phyloP scores from a whole-genome alignment of 2,888 invertebrate genomes.

The Ligdia adustata region DNA sequence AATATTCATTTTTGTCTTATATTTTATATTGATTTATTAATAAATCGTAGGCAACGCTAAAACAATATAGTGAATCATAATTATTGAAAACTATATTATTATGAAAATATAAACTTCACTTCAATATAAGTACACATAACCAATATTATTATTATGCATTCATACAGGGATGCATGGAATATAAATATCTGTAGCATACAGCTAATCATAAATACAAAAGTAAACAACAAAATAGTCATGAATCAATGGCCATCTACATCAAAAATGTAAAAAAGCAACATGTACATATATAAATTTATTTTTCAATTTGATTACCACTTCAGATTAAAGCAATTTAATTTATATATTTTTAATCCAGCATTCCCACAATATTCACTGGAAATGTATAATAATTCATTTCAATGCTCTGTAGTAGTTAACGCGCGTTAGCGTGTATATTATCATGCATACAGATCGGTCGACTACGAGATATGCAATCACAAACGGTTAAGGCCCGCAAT shows the following conservation, averaged over 20 bases:
- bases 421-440: conserved; percentile 13
- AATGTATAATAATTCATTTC: conserved; percentile 18
- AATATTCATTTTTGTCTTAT: conserved; percentile 82
- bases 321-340: no score
- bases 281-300: conserved; percentile 36
- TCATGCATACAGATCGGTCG: conserved; percentile 18
- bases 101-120: conserved; percentile 74
- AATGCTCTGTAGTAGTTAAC: neutral
- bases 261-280: conserved; percentile 47
- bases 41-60: conserved; percentile 77
- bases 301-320: neutral
- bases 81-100: conserved; percentile 55
- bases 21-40: conserved; percentile 79
- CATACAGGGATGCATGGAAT: conserved; percentile 54
- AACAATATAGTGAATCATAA: conserved; percentile 71
- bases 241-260: conserved; percentile 53
- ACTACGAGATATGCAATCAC: conserved; percentile 9
- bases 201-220: conserved; percentile 51
- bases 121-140: conserved; percentile 76
- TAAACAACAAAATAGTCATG: conserved; percentile 54
- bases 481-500: conserved; percentile 14
- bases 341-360: no score
- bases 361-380: conserved; percentile 34
- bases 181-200: conserved; percentile 48
- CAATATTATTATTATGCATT: conserved; percentile 59